Evolutionary conservation across 2,888 invertebrate species (phyloP).

Genomic region (Pyrgus malvae): DNA sequence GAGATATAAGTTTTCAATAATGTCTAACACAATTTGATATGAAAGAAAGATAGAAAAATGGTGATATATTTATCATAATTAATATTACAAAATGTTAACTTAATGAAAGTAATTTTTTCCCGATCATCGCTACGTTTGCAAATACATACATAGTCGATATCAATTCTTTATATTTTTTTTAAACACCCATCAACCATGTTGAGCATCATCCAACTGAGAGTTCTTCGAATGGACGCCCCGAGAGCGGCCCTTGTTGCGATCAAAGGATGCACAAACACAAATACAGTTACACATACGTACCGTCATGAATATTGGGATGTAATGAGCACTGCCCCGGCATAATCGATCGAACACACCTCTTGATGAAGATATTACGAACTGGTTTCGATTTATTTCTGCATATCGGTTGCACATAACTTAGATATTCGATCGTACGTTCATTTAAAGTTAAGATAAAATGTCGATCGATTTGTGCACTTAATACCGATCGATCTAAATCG

Average conservation of each 20-base stretch:
- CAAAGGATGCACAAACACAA: conserved; percentile 12
- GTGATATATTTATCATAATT: too few species aligned
- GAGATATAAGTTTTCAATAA: too few species aligned
- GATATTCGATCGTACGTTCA: conserved; percentile 25
- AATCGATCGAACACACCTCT: conserved; percentile 77
- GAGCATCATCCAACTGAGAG: background rate
- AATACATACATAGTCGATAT: too few species aligned
- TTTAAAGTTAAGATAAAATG: conserved; percentile 27
- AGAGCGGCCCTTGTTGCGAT: conserved; percentile 25
- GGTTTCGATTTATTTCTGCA: conserved; percentile 67
- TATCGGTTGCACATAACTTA: conserved; percentile 32
- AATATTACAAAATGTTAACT: too few species aligned
- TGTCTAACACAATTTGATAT: too few species aligned
- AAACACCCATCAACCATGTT: background rate
- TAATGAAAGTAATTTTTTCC: too few species aligned
- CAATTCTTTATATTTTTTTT: background rate
- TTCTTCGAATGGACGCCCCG: conserved; percentile 10
- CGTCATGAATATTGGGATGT: conserved; percentile 32
- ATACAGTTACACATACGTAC: background rate
- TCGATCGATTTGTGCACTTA: conserved; percentile 24
- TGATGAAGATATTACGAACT: conserved; percentile 75
- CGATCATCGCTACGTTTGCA: too few species aligned
- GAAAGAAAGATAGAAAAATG: too few species aligned
- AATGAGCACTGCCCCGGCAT: conserved; percentile 54
- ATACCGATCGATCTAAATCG: conserved; percentile 15